Conservation (phyloP, 2,888 invertebrate species). For the Monoplex corrugatus region DNA sequence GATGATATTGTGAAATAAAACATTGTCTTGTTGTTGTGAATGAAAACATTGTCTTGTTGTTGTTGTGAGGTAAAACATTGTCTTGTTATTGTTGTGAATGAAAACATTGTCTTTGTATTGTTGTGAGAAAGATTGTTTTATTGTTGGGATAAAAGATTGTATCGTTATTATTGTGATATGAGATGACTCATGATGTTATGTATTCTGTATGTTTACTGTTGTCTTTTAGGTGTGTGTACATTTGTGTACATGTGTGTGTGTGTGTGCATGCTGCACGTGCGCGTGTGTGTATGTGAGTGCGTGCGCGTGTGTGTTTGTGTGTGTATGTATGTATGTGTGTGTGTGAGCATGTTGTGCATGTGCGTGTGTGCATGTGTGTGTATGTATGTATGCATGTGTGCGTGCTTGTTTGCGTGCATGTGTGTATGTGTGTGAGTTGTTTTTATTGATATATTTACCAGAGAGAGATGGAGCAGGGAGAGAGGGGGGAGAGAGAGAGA, state of each 20-base stretch:
- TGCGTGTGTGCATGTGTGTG: neutral
- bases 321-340: neutral
- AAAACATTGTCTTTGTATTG: neutral
- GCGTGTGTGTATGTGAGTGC: too few relatives aligned
- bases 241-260: neutral
- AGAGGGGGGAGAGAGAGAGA: neutral
- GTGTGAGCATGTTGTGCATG: too few relatives aligned
- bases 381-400: too few relatives aligned
- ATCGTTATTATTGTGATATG: neutral
- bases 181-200: neutral
- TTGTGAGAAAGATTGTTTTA: neutral
- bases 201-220: neutral
- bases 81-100: neutral
- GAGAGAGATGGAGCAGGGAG: neutral
- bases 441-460: neutral
- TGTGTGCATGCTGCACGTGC: neutral
- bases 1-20: neutral
- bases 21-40: neutral
- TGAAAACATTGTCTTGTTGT: neutral
- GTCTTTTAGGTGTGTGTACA: neutral
- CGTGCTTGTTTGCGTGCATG: too few relatives aligned
- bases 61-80: neutral
- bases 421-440: neutral
- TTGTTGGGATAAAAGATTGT: neutral
- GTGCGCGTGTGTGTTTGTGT: neutral